Evolutionary conservation across 2,888 invertebrate species (phyloP).

Genomic region (Sminthurides aquaticus): DNA sequence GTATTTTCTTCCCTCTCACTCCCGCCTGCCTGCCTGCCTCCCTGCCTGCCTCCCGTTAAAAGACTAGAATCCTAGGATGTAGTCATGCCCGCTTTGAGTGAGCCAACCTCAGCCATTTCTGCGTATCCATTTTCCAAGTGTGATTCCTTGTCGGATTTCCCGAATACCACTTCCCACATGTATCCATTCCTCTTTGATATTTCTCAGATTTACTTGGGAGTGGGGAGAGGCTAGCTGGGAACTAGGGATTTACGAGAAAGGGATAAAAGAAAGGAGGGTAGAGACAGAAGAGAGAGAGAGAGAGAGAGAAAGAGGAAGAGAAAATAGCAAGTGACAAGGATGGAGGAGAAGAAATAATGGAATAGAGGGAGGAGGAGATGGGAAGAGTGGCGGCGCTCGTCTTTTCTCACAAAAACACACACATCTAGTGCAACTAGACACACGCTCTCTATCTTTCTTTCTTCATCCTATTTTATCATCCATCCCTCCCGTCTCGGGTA

Average conservation of each 20-base stretch:
- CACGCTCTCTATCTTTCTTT: neutral
- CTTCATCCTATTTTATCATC: neutral
- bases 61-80: no score
- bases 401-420: neutral
- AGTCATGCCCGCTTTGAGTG: no score
- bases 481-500: no score
- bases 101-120: no score
- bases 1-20: no score
- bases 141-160: neutral
- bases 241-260: no score
- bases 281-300: slow-evolving; percentile 14
- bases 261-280: neutral
- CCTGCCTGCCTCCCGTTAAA: no score
- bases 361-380: slow-evolving; percentile 25
- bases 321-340: slow-evolving; percentile 17
- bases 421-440: no score
- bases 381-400: slow-evolving; percentile 22
- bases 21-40: no score
- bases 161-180: neutral
- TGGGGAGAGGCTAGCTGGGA: no score
- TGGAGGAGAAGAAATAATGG: slow-evolving; percentile 17
- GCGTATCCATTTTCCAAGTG: neutral
- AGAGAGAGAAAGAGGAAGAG: slow-evolving; percentile 13
- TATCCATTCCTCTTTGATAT: no score
- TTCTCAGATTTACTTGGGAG: no score